Percentiles rank a stretch among this genome's conserved stretches.
Evolutionary conservation across 2,888 invertebrate genomes (phyloP).

Genomic region (Caenorhabditis japonica): DNA sequence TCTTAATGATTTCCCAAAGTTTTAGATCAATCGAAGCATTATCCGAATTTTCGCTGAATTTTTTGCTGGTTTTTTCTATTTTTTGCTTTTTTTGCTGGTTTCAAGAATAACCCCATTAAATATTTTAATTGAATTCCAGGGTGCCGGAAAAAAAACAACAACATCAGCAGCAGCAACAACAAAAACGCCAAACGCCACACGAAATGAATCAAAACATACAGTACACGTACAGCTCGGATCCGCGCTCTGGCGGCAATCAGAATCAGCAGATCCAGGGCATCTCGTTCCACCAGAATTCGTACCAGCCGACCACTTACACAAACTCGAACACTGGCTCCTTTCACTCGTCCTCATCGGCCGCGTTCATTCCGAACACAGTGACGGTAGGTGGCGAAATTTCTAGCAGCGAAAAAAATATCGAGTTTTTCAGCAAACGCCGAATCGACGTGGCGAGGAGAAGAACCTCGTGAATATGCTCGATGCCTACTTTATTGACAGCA

Average conservation of each 20-base stretch:
- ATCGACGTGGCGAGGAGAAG: slow-evolving; percentile 49
- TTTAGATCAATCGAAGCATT: too few species aligned
- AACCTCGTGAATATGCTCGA: slow-evolving; percentile 57
- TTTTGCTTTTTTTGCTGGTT: too few species aligned
- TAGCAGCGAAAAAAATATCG: too few species aligned
- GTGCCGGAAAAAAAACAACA: neutral
- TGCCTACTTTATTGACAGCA: slow-evolving; percentile 60
- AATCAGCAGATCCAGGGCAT: slow-evolving; percentile 55
- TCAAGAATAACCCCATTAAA: too few species aligned
- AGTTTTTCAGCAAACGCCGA: slow-evolving; percentile 39
- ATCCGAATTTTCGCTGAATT: too few species aligned
- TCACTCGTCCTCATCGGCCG: slow-evolving; percentile 54
- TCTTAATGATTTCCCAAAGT: too few species aligned
- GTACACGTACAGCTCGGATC: slow-evolving; percentile 60
- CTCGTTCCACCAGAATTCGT: slow-evolving; percentile 59
- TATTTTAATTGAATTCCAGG: neutral
- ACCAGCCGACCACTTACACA: slow-evolving; percentile 58
- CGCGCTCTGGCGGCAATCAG: slow-evolving; percentile 53
- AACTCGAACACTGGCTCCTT: slow-evolving; percentile 53
- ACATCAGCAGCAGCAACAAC: neutral
- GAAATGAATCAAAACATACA: slow-evolving; percentile 63
- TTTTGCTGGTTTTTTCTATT: too few species aligned
- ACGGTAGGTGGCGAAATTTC: too few species aligned
- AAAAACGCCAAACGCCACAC: neutral
- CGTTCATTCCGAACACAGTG: slow-evolving; percentile 56